Evolutionary conservation across 2,888 invertebrate species (phyloP).

Genomic region (Calephelis perditalis): DNA sequence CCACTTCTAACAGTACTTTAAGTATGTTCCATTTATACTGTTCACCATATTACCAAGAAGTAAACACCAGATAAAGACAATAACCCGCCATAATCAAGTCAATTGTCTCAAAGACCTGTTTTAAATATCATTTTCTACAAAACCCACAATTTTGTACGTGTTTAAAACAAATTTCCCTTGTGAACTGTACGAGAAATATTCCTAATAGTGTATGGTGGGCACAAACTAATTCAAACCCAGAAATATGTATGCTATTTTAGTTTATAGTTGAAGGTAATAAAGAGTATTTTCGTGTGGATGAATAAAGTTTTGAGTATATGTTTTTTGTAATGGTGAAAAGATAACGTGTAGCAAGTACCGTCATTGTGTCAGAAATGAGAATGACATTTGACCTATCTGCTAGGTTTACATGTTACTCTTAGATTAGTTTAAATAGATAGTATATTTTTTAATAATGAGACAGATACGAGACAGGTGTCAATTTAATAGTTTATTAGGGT

Average conservation of each 20-base stretch:
- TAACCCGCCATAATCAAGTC: constrained; percentile 7
- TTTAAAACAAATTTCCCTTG: constrained; percentile 36
- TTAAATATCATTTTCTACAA: constrained; percentile 12
- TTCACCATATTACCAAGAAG: constrained; percentile 3
- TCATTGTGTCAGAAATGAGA: constrained; percentile 45
- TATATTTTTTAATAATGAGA: too few relatives aligned
- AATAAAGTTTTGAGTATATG: constrained; percentile 27
- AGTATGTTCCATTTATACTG: background rate
- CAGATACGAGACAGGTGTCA: too few relatives aligned
- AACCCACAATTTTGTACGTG: constrained; percentile 33
- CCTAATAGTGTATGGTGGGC: background rate
- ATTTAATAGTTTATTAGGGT: too few relatives aligned
- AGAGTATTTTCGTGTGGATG: constrained; percentile 21
- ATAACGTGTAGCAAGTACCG: constrained; percentile 41
- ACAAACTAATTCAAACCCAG: background rate
- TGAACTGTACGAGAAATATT: constrained; percentile 27
- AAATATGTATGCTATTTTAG: constrained; percentile 12
- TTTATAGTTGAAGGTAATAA: background rate
- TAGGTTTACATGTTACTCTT: constrained; percentile 36
- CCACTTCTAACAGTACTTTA: constrained; percentile 2
- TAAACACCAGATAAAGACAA: constrained; percentile 3
- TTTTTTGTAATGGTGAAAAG: constrained; percentile 19
- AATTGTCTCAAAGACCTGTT: constrained; percentile 12
- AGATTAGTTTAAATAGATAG: background rate
- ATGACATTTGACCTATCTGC: constrained; percentile 39